Conservation (phyloP, 1,140 invertebrate species). For the Drusus annulatus region DNA sequence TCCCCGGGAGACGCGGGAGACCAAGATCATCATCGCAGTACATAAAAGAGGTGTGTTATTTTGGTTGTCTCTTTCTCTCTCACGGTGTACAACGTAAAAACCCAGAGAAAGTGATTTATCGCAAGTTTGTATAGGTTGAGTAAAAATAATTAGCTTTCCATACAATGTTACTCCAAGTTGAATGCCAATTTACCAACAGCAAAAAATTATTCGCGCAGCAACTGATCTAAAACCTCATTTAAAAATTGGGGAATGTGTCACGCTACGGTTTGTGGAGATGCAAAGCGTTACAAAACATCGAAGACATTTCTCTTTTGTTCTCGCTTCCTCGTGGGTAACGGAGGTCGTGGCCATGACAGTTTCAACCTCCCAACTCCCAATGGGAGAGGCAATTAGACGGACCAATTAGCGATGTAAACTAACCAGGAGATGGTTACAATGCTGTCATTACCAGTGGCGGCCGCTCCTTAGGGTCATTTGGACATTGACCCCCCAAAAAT, state of each 20-base stretch:
- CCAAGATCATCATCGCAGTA: no score
- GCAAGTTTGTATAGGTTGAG: no score
- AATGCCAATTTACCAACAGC: background rate
- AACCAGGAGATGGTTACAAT: background rate
- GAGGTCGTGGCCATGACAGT: conserved; percentile 27
- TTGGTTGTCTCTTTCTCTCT: no score
- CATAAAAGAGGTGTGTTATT: no score
- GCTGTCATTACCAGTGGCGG: no score
- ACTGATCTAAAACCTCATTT: background rate
- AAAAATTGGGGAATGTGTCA: background rate
- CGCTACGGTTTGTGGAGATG: background rate
- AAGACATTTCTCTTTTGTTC: conserved; percentile 14
- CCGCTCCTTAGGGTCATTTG: no score
- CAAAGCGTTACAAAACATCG: background rate
- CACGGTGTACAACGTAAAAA: no score
- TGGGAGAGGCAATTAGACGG: background rate
- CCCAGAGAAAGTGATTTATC: no score
- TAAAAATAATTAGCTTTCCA: no score
- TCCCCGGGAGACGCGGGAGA: no score
- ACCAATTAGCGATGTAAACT: conserved; percentile 7
- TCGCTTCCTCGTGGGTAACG: conserved; percentile 8
- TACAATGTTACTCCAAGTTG: no score
- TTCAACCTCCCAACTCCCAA: conserved; percentile 7
- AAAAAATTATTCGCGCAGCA: background rate
- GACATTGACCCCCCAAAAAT: no score